These are phyloP conservation scores for Upupa epops DNA, from an alignment of 2,113 vertebrate genomes.

Conservation along the genomic window DNA sequence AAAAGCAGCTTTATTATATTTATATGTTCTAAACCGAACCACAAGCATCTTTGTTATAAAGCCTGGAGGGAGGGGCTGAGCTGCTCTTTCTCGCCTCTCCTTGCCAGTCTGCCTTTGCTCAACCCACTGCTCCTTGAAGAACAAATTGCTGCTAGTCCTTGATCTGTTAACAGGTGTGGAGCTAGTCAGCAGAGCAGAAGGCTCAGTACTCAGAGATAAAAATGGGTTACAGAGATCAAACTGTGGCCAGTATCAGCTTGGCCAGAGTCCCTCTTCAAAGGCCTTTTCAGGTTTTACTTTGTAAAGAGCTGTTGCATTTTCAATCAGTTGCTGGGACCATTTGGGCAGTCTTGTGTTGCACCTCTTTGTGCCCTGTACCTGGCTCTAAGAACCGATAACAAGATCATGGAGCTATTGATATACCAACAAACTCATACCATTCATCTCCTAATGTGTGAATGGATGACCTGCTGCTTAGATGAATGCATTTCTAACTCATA, in stretches of 20 bases:
- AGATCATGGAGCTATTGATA: neutral
- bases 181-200: neutral
- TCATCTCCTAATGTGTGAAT: neutral
- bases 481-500: neutral
- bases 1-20: neutral
- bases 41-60: neutral
- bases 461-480: neutral
- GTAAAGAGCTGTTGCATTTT: neutral
- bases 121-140: neutral
- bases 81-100: neutral
- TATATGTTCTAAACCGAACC: neutral
- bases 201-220: neutral
- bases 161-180: neutral
- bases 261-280: neutral
- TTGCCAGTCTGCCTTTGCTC: accelerated
- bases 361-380: neutral
- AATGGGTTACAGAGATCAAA: neutral
- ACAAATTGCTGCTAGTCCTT: neutral
- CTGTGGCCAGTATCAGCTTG: accelerated
- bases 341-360: neutral
- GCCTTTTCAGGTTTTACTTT: neutral
- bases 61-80: neutral
- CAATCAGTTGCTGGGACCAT: neutral
- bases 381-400: neutral
- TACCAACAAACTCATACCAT: neutral